These are phyloP conservation scores for Chamaea fasciata DNA, from an alignment of 2,113 vertebrate species.

Conservation along the genomic window DNA sequence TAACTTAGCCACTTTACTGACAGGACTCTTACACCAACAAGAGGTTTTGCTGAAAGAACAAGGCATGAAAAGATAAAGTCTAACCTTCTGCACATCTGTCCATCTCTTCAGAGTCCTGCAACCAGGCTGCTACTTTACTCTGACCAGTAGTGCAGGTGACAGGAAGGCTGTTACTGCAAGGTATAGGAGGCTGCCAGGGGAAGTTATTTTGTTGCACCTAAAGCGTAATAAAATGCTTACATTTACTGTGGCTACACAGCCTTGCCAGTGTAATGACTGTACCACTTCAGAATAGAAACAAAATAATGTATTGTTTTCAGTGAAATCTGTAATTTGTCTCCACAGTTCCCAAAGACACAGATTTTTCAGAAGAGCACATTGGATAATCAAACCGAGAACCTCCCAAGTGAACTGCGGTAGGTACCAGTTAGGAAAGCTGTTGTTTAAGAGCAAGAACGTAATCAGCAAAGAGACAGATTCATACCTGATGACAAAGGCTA, in stretches of 20 bases:
- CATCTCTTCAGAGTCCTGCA: slow-evolving; percentile 98
- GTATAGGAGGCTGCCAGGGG: slow-evolving; percentile 75
- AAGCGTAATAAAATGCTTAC: not conserved
- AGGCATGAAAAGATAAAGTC: not conserved
- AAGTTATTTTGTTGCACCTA: slow-evolving; percentile 83
- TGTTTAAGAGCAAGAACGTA: not conserved
- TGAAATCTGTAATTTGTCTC: not conserved
- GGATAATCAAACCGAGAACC: not conserved
- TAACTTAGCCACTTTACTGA: not conserved
- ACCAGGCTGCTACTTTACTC: slow-evolving; percentile 95
- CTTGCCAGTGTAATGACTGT: not conserved
- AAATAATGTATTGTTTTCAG: not conserved
- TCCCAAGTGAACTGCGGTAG: not conserved
- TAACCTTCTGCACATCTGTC: slow-evolving; percentile 96
- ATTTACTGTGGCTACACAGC: not conserved
- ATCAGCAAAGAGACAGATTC: not conserved
- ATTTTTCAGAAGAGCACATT: not conserved
- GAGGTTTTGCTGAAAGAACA: not conserved
- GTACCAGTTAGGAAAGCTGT: not conserved
- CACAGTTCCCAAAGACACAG: not conserved
- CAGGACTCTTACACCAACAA: not conserved
- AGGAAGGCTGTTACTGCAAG: slow-evolving; percentile 86
- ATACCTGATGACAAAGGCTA: not conserved
- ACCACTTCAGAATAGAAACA: not conserved
- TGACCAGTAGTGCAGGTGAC: slow-evolving; percentile 90